Evolutionary conservation across 2,797 vertebrate genomes (phyloP).

Genomic region (Salmo trutta): DNA sequence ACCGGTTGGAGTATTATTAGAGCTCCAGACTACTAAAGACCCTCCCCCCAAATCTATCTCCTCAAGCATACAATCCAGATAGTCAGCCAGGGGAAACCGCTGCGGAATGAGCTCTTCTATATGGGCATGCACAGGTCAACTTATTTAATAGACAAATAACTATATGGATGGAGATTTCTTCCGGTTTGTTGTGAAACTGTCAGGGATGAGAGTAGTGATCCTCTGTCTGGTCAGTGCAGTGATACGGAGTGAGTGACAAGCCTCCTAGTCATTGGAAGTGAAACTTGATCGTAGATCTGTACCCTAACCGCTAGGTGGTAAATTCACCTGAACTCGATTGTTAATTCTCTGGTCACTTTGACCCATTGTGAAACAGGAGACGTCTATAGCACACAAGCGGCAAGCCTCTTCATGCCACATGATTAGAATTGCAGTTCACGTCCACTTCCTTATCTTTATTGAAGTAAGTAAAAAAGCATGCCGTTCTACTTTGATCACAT

Average conservation of each 20-base stretch:
- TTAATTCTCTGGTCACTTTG: conserved; percentile 80
- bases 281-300: conserved; percentile 51
- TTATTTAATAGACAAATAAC: background rate
- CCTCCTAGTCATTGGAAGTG: conserved; percentile 60
- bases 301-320: conserved; percentile 30
- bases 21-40: conserved; percentile 36
- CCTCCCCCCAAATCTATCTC: background rate
- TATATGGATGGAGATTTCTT: background rate
- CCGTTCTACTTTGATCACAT: background rate
- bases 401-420: conserved; percentile 6
- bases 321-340: conserved; percentile 51
- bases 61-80: background rate
- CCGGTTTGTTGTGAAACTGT: background rate
- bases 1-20: background rate
- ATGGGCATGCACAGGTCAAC: background rate
- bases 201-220: conserved; percentile 8
- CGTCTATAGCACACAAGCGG: no score
- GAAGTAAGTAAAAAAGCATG: background rate
- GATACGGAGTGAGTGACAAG: conserved; percentile 61
- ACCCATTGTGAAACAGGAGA: conserved; percentile 62
- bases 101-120: background rate
- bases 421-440: background rate
- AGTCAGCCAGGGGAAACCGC: background rate
- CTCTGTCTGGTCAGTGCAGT: conserved; percentile 28
- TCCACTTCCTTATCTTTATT: background rate